Percentiles rank a stretch among this genome's conserved stretches.
Conservation (phyloP, 2,888 invertebrate species). For the Thecophora atra region DNA sequence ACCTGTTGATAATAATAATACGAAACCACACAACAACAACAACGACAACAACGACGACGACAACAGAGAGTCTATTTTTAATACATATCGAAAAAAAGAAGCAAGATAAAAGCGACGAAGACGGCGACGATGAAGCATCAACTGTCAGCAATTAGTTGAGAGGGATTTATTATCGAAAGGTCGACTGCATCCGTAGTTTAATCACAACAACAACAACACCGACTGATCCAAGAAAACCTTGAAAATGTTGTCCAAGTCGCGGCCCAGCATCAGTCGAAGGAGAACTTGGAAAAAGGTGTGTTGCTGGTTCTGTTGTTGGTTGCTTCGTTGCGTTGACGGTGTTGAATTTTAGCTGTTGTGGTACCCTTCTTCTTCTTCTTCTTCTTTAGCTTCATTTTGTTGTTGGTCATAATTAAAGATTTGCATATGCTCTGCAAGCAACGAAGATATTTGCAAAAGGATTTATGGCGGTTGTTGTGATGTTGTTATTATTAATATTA, state of each 20-base stretch:
- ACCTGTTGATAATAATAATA: constrained; percentile 1
- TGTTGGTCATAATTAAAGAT: not conserved
- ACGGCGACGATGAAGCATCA: not conserved
- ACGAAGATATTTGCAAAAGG: not conserved
- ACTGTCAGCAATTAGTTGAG: constrained; percentile 62
- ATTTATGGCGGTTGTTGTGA: not conserved
- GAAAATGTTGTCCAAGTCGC: not conserved
- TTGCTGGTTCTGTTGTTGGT: not conserved
- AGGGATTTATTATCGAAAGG: constrained; percentile 60
- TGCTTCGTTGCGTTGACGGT: not conserved
- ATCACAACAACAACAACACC: not conserved
- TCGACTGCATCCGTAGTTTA: not conserved
- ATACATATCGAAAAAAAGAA: not conserved
- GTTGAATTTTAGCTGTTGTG: not conserved
- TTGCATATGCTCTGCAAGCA: not conserved
- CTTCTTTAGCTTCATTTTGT: not conserved
- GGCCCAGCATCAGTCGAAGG: constrained; percentile 9
- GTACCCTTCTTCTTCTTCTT: not conserved
- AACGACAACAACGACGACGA: not conserved
- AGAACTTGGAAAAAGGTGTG: not conserved
- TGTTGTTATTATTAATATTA: no score
- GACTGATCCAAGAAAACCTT: not conserved
- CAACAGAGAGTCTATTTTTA: not conserved
- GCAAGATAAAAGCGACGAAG: not conserved
- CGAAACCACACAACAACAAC: not conserved